These are phyloP conservation scores for Aurelia sp. DNA, from an alignment of 30 jellyfish, hydroid and myxozoan genomes.

Conservation along the genomic window DNA sequence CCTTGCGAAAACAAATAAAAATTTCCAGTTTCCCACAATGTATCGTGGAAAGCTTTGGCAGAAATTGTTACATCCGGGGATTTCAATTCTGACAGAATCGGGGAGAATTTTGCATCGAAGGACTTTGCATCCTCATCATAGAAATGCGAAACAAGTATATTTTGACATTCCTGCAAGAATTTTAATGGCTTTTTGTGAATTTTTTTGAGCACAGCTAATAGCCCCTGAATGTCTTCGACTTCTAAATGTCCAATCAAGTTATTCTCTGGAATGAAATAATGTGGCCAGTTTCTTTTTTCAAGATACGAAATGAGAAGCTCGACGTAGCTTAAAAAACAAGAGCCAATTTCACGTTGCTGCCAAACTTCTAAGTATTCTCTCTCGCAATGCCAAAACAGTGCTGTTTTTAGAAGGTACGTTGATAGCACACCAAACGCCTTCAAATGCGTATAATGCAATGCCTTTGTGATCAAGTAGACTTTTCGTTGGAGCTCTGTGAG, in stretches of 20 bases:
- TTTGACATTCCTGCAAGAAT: slow-evolving; percentile 3
- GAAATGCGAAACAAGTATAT: background rate
- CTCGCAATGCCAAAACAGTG: slow-evolving; percentile 9
- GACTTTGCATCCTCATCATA: background rate
- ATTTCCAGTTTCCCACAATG: background rate
- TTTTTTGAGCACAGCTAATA: background rate
- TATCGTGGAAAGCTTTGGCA: background rate
- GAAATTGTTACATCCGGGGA: background rate
- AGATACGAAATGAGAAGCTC: background rate
- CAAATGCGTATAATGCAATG: slow-evolving; percentile 2
- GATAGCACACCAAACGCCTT: slow-evolving; percentile 1
- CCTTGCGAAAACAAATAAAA: background rate
- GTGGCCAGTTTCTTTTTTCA: slow-evolving; percentile 7
- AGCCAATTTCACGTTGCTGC: no score
- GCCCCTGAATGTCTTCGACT: background rate
- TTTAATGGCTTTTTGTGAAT: background rate
- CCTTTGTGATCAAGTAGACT: background rate
- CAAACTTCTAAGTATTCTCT: background rate
- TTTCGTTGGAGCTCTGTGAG: background rate
- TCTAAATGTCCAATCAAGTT: background rate
- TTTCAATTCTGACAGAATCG: background rate
- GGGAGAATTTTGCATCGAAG: no score
- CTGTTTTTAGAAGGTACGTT: slow-evolving; percentile 1
- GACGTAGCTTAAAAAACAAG: background rate
- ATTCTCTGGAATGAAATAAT: slow-evolving; percentile 3